Conservation (phyloP, 2,113 vertebrate species). For the Clarias magur region DNA sequence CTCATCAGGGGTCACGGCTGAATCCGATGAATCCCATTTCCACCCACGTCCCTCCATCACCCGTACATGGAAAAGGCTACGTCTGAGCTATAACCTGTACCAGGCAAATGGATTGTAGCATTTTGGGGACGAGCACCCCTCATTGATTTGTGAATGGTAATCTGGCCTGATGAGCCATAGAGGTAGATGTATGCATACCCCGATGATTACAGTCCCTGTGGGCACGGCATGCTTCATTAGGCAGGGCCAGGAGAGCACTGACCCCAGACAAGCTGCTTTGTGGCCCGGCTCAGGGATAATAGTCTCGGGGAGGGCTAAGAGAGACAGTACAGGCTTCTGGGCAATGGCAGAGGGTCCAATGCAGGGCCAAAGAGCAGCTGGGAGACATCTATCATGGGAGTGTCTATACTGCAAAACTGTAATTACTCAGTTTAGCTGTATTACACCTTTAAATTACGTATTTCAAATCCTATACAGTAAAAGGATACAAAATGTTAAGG, state of each 20-base stretch:
- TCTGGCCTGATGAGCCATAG: slow-evolving; percentile 72
- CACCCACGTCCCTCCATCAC: background rate
- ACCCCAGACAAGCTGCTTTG: slow-evolving; percentile 43
- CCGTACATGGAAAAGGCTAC: slow-evolving; percentile 27
- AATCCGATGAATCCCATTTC: background rate
- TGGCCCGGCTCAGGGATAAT: slow-evolving; percentile 61
- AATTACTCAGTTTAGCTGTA: slow-evolving; percentile 19
- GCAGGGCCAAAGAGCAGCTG: slow-evolving; percentile 31
- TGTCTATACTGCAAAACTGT: slow-evolving; percentile 33
- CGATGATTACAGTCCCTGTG: slow-evolving; percentile 68
- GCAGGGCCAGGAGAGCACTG: slow-evolving; percentile 45
- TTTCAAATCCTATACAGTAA: background rate
- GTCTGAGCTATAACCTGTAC: slow-evolving; percentile 30
- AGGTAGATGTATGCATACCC: slow-evolving; percentile 71
- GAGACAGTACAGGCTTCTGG: slow-evolving; percentile 53
- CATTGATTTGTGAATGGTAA: slow-evolving; percentile 75
- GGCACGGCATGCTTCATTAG: slow-evolving; percentile 67
- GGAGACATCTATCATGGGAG: slow-evolving; percentile 48
- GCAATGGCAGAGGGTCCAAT: slow-evolving; percentile 28
- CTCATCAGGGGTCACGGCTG: slow-evolving; percentile 24
- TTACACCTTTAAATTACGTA: background rate
- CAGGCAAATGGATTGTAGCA: slow-evolving; percentile 51
- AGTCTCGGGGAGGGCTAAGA: slow-evolving; percentile 65
- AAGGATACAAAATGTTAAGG: background rate
- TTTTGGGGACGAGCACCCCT: slow-evolving; percentile 67